phyloP scores from a whole-genome alignment of 1,140 invertebrate genomes.

The Drosophila nannoptera region DNA sequence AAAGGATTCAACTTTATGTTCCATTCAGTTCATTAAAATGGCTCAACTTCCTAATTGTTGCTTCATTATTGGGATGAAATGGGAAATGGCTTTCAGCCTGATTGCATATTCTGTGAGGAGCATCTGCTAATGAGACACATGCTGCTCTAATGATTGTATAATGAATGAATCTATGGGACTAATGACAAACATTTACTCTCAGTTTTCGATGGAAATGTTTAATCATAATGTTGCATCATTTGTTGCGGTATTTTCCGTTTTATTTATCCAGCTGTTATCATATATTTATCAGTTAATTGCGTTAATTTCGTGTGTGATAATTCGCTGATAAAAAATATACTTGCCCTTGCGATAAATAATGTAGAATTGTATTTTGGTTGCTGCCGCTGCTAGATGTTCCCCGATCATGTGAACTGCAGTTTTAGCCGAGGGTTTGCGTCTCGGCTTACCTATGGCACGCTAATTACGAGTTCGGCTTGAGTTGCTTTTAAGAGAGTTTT shows the following conservation, averaged over 20 bases:
- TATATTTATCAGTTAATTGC: conserved; percentile 50
- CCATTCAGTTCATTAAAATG: background rate
- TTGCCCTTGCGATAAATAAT: conserved; percentile 46
- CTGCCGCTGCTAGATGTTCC: background rate
- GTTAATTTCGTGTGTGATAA: conserved; percentile 45
- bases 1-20: too few species aligned
- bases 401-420: conserved; percentile 21
- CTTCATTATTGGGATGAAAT: too few species aligned
- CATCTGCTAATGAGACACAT: background rate
- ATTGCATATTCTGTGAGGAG: background rate
- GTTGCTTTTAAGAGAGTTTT: conserved; percentile 18
- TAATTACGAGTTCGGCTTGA: conserved; percentile 3
- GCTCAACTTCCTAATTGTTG: background rate
- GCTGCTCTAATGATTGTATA: conserved; percentile 9
- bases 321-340: conserved; percentile 45
- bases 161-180: conserved; percentile 13
- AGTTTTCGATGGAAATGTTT: background rate
- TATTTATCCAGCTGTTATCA: conserved; percentile 3
- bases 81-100: too few species aligned
- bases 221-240: background rate
- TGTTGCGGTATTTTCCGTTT: background rate
- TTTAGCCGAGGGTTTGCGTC: conserved; percentile 8
- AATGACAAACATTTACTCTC: background rate
- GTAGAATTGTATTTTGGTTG: conserved; percentile 11
- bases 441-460: conserved; percentile 1